Base-by-base conservation (phyloP, 2,113 vertebrate species). In the Pseudorectes ferrugineus region DNA sequence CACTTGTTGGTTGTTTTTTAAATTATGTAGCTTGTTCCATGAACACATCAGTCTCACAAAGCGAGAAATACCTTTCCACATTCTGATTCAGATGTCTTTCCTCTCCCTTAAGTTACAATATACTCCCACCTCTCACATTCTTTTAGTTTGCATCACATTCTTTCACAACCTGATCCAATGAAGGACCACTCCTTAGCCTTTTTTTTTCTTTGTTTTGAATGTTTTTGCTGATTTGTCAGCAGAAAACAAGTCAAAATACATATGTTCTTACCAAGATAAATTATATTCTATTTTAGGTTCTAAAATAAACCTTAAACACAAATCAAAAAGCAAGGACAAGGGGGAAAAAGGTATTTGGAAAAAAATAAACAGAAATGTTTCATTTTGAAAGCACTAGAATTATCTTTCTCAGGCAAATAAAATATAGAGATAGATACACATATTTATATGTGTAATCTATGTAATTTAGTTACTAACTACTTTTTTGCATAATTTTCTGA, bases 21-120 rank as follows among this genome's bases (percentile, higher is more conserved):
- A 61, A 85, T 8, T 57, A 20, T 0, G 0, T 15, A 6, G 23
- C 6, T 26, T 35, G 6, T 28, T 85, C 6, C 19, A 42, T 2
- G 6, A 59, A 21, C 7, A 36, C 6, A 35, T 70, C 23, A 35
- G 6, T 65, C 3, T 42, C 45, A 40, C 6, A 42, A 62, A 82
- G 22, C 1, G 62, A 57, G 81, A 85, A 68, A 46, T 14, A 36
- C 1, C 22, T 20, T 68, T 59, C 33, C 20, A 57, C 12, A 7
- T 71, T 67, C 59, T 43, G 19, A 48, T 49, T 87, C 46, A 76
- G 22, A 58, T 1, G 2, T 51, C 18, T 45, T 72, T 33, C 11
- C 9, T 35, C 28, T 70, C 12, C 24, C 10, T 6, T 73, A 29
- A 45, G 0, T 36, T 71, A 51, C 9, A 63, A 57, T 10, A 18